phyloP scores from a whole-genome alignment of 35 echinoderm and acorn worm genomes.

The Heliocidaris erythrogramma region DNA sequence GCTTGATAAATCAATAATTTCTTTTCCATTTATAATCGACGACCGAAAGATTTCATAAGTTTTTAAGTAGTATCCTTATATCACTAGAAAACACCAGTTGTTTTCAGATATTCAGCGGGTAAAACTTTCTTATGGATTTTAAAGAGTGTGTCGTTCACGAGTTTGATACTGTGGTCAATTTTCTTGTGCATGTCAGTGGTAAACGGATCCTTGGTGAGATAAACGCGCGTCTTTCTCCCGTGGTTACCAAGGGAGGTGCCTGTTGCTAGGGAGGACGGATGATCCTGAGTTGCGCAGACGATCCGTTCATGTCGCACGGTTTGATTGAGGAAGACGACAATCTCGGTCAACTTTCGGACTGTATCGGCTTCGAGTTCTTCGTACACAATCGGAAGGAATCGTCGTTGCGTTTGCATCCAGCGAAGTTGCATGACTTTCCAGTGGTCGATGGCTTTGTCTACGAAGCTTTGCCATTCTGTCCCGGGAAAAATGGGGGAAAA shows the following conservation, averaged over 20 bases:
- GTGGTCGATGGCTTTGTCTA: constrained; percentile 8
- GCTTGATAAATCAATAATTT: too few species aligned
- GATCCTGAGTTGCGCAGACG: constrained; percentile 65
- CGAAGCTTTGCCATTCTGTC: constrained; percentile 59
- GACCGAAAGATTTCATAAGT: too few species aligned
- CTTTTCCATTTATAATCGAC: too few species aligned
- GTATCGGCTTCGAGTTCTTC: constrained; percentile 67
- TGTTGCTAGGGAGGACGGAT: constrained; percentile 69
- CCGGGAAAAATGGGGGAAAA: not conserved
- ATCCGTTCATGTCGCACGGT: constrained; percentile 38
- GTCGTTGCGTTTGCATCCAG: constrained; percentile 46
- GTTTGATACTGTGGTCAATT: constrained; percentile 52
- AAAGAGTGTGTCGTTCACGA: constrained; percentile 60
- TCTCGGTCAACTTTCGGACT: constrained; percentile 52
- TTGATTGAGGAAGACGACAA: constrained; percentile 65
- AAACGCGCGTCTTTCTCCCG: constrained; percentile 55
- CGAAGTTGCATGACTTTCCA: constrained; percentile 58
- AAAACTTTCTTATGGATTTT: constrained; percentile 15
- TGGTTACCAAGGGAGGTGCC: constrained; percentile 65
- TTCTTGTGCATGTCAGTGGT: not conserved
- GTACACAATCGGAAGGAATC: constrained; percentile 51
- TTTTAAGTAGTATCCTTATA: not conserved
- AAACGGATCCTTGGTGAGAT: constrained; percentile 69
- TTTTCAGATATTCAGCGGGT: constrained; percentile 53
- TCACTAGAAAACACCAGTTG: constrained; percentile 24